A percentile compares a stretch with the other conserved stretches of the same genome.
Conservation (phyloP, 2,113 vertebrate species). For the Butorides virescens region DNA sequence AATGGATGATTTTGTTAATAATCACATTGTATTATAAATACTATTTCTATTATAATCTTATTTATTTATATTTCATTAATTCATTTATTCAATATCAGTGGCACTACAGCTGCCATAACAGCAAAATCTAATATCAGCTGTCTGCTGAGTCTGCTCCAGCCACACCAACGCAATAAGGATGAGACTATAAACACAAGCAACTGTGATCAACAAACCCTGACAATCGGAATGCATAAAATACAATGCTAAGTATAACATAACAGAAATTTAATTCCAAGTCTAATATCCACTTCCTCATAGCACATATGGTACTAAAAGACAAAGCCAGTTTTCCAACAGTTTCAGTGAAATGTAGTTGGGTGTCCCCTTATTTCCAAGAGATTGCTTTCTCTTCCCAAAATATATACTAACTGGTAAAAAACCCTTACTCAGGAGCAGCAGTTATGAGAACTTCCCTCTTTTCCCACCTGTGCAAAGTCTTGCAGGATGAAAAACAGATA, state of each 20-base stretch:
- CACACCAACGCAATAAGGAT: background rate
- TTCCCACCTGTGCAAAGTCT: background rate
- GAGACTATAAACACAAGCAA: background rate
- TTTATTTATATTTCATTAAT: background rate
- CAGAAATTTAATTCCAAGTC: background rate
- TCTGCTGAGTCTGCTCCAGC: background rate
- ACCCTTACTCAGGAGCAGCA: background rate
- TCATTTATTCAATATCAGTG: background rate
- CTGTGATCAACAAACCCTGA: background rate
- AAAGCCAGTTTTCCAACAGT: background rate
- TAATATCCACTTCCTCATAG: background rate
- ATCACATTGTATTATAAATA: background rate
- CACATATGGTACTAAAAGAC: background rate
- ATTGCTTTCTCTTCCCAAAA: background rate
- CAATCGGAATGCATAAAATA: background rate
- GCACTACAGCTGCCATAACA: background rate
- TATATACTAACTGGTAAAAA: background rate
- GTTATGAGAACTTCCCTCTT: background rate
- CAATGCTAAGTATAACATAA: background rate
- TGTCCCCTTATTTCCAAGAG: background rate
- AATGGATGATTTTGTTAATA: background rate
- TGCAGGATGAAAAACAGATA: background rate
- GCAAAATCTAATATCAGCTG: background rate
- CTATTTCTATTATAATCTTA: background rate
- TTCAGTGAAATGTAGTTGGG: background rate